These are phyloP conservation scores for Scaptomyza flava DNA, from an alignment of 2,888 invertebrate genomes.

Conservation along the genomic window DNA sequence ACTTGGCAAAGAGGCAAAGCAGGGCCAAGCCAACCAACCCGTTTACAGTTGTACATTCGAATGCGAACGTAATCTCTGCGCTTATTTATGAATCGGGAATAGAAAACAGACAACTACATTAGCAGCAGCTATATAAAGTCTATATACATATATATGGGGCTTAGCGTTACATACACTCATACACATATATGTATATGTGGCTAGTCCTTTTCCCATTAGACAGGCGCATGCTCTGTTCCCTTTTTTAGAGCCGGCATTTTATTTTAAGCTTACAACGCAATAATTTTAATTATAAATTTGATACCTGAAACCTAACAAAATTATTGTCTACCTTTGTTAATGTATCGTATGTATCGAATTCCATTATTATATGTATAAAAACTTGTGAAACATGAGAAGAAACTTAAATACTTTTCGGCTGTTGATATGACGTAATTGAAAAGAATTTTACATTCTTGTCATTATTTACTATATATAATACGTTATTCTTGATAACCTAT, in stretches of 20 bases:
- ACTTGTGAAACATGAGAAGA: not conserved
- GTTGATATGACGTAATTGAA: not conserved
- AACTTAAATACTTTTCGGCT: not conserved
- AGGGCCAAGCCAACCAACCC: constrained; percentile 13
- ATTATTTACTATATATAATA: not conserved
- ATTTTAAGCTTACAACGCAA: constrained; percentile 47
- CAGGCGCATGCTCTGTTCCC: constrained; percentile 29
- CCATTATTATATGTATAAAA: not conserved
- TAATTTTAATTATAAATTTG: constrained; percentile 46
- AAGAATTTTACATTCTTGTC: not conserved
- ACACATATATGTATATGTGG: not conserved
- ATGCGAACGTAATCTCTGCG: constrained; percentile 33
- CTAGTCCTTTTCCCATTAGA: constrained; percentile 8
- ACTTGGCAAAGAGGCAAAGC: constrained; percentile 11
- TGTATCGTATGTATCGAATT: not conserved
- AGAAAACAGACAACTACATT: constrained; percentile 23
- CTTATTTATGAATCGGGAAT: constrained; percentile 57
- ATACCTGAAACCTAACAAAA: too few relatives aligned
- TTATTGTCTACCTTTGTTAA: too few relatives aligned
- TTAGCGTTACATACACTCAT: constrained; percentile 2
- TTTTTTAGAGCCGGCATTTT: constrained; percentile 40
- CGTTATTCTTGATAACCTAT: not conserved
- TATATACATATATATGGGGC: constrained; percentile 1
- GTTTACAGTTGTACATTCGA: constrained; percentile 2
- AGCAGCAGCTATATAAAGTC: constrained; percentile 7